Base-by-base conservation (phyloP, 2,113 vertebrate species). In the Notechis scutatus region DNA sequence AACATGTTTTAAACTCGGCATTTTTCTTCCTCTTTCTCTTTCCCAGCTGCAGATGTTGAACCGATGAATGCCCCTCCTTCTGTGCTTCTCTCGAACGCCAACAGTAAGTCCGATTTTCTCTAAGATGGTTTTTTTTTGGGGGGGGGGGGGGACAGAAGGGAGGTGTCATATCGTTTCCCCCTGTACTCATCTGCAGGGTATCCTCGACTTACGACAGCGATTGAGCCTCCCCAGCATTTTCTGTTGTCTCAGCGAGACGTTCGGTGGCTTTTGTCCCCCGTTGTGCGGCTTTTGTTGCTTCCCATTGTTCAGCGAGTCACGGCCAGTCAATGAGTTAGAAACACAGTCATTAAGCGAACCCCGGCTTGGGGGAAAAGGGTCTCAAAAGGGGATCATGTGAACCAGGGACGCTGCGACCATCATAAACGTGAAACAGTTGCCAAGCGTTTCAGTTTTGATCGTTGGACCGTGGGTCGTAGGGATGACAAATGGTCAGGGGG, bases 21-120 rank as follows among this genome's bases (percentile, higher is more conserved):
- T 56, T 23, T 24, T 26, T 94, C 47, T 50, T 96, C 24, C 29
- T 69, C 24, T 59, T 21, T 26, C 92, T 96, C 54, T 94, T 94
- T 93, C 34, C 87, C 74, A 97, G 96, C 93, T 96, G 0, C 96
- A 94, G 97, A 97, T 94, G 96, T 96, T 91, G 97, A 97, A 94
- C 97, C 96, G 95, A 96, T 96, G 96, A 96, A 95, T 90, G 95
- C 96, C 39, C 95, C 97, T 20, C 95, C 96, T 94, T 95, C 96
- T 23, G 94, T 96, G 93, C 96, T 96, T 81, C 95, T 96, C 55
- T 1, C 97, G 96, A 97, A 95, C 94, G 92, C 97, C 93, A 95
- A 96, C 95, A 97, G 97, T 97, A 96, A 97, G 97, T 97, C 96
- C 92, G 45, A 64, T 86, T 24, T 95, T 95, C 88, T 94, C 95